These are phyloP conservation scores for Vireo altiloquus DNA, from an alignment of 2,113 vertebrate species.

Conservation along the genomic window DNA sequence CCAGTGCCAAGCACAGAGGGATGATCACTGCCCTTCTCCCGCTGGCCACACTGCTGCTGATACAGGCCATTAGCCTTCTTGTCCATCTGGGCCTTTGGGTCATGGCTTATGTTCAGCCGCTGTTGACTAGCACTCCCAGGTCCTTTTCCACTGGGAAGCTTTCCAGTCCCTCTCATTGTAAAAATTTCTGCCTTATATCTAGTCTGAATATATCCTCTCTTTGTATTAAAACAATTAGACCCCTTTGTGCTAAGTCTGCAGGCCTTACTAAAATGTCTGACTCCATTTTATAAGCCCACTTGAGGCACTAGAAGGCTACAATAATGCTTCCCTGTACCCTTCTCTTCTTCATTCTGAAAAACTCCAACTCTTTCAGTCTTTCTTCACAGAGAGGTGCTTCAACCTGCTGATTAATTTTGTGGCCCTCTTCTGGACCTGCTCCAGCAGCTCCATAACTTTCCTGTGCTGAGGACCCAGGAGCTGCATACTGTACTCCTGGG, in stretches of 20 bases:
- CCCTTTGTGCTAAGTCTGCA: background rate
- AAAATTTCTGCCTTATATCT: background rate
- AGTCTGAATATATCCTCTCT: background rate
- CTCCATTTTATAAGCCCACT: background rate
- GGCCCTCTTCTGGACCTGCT: background rate
- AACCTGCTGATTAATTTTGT: background rate
- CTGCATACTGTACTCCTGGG: background rate
- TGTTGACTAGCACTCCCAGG: fast-evolving
- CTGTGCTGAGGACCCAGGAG: background rate
- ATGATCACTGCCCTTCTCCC: fast-evolving
- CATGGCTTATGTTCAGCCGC: background rate
- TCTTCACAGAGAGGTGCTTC: background rate
- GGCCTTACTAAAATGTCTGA: background rate
- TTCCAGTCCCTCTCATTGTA: background rate
- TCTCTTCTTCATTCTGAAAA: background rate
- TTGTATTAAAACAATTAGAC: background rate
- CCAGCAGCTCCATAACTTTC: background rate
- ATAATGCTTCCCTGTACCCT: fast-evolving
- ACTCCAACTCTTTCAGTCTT: background rate
- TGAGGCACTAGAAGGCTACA: background rate
- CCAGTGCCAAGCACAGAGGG: background rate
- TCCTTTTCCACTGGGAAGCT: background rate
- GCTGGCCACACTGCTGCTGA: background rate
- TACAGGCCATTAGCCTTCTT: background rate
- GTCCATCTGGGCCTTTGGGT: too few relatives aligned